These are phyloP conservation scores for Metopolophium dirhodum DNA, from an alignment of 1,140 invertebrate genomes.

Conservation along the genomic window DNA sequence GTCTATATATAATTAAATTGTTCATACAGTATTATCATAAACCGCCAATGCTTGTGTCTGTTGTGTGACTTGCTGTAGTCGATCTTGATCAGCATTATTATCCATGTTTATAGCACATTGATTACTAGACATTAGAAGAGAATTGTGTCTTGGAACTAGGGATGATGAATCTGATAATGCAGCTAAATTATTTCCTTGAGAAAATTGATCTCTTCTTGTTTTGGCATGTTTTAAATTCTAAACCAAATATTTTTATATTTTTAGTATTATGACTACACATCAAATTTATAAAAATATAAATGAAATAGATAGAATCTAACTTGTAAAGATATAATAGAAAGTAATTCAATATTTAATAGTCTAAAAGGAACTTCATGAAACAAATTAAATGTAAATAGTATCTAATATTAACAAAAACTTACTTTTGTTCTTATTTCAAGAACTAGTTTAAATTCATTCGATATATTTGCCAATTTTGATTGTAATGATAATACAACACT, in stretches of 20 bases:
- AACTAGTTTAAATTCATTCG: conserved; percentile 92
- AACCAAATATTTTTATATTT: conserved; percentile 27
- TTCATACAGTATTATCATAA: conserved; percentile 43
- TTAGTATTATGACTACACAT: neutral
- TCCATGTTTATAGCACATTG: conserved; percentile 80
- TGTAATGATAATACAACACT: conserved; percentile 93
- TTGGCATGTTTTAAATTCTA: conserved; percentile 95
- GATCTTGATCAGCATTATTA: conserved; percentile 65
- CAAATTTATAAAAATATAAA: neutral
- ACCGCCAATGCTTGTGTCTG: conserved; percentile 60
- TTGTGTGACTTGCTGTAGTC: conserved; percentile 66
- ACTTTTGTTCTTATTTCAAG: conserved; percentile 84
- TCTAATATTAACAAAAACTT: conserved; percentile 44
- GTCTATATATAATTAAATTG: neutral
- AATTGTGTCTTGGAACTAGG: conserved; percentile 65
- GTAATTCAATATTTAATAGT: neutral
- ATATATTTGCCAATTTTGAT: conserved; percentile 95
- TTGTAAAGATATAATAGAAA: neutral
- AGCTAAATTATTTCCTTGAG: conserved; percentile 62
- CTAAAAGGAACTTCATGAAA: neutral
- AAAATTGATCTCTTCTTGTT: conserved; percentile 91
- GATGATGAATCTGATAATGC: conserved; percentile 37
- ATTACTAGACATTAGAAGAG: conserved; percentile 70
- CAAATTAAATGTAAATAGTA: neutral
- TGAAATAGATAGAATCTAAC: neutral